These are phyloP conservation scores for Monodelphis domestica DNA, from an alignment of 2,797 vertebrate genomes.

Conservation along the genomic window DNA sequence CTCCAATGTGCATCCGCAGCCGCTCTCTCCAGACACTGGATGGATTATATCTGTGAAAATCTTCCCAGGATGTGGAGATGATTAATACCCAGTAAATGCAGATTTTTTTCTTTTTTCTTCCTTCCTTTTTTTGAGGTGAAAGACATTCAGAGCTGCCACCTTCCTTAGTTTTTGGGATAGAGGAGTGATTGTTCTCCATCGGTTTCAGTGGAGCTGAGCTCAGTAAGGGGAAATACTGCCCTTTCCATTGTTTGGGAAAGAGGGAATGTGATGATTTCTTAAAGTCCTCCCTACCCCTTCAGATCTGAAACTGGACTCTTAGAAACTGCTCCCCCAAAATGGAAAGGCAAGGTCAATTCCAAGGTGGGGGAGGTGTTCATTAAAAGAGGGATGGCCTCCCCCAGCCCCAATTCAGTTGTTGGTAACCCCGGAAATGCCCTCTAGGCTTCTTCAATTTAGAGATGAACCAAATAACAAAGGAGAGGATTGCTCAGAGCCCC, in stretches of 20 bases:
- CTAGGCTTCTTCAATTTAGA: neutral
- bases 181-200: neutral
- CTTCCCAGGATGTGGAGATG: neutral
- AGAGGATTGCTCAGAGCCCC: neutral
- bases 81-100: neutral
- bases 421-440: neutral
- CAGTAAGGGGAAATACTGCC: neutral
- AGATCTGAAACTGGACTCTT: neutral
- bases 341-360: neutral
- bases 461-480: neutral
- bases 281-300: neutral
- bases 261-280: neutral
- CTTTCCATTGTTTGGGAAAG: neutral
- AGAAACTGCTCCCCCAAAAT: neutral
- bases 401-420: neutral
- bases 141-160: no score
- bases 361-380: neutral
- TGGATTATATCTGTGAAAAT: no score
- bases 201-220: neutral
- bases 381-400: neutral
- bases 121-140: no score
- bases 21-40: neutral
- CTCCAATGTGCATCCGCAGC: neutral
- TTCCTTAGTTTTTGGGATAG: neutral
- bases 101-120: no score